Evolutionary conservation across 35 echinoderm and acorn worm species (phyloP).

Genomic region (Heliocidaris erythrogramma): DNA sequence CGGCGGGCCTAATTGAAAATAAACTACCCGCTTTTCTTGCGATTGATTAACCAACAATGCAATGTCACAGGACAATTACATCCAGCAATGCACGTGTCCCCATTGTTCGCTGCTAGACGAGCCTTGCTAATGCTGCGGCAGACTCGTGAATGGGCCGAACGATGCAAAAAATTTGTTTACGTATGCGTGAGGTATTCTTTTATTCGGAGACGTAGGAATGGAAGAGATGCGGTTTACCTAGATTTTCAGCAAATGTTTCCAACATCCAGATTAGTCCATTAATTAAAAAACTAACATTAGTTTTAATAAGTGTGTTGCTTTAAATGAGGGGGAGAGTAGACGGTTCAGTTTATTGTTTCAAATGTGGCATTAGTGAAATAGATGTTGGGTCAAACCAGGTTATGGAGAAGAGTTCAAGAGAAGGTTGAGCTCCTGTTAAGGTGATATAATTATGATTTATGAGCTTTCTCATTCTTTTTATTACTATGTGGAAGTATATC

Average conservation of each 20-base stretch:
- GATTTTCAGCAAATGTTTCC: not conserved
- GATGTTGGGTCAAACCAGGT: too few species aligned
- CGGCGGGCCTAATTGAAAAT: not conserved
- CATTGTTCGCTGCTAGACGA: not conserved
- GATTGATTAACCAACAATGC: not conserved
- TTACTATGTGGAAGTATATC: too few species aligned
- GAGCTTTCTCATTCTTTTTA: too few species aligned
- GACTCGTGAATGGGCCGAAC: not conserved
- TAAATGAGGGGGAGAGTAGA: not conserved
- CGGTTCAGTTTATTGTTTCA: too few species aligned
- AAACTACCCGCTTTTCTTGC: not conserved
- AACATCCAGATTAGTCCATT: not conserved
- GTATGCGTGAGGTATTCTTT: not conserved
- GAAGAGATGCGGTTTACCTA: not conserved
- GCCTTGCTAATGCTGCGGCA: not conserved
- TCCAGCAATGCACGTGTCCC: not conserved
- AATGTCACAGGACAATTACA: constrained; percentile 10
- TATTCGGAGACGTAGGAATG: not conserved
- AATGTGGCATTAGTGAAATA: too few species aligned
- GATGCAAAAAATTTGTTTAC: not conserved
- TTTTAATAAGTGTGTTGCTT: not conserved
- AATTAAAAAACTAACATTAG: not conserved
- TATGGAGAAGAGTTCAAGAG: too few species aligned
- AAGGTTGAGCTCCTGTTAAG: too few species aligned
- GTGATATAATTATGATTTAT: too few species aligned